phyloP scores from a whole-genome alignment of 1,140 invertebrate species.

The Cyclina sinensis region DNA sequence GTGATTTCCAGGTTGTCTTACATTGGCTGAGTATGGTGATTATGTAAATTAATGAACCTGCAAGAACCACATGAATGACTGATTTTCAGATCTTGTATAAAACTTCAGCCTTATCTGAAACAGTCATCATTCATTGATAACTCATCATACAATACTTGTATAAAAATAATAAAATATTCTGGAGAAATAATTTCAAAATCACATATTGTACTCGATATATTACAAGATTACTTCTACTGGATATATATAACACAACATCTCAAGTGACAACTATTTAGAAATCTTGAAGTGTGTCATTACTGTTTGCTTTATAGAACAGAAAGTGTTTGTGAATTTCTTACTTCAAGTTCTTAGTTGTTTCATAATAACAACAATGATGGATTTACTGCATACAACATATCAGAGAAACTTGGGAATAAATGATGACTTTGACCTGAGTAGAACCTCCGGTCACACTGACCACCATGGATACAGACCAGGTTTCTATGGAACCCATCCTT shows the following conservation, averaged over 20 bases:
- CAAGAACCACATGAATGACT: conserved; percentile 28
- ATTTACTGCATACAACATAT: conserved; percentile 21
- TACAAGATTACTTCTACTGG: background rate
- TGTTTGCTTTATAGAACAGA: background rate
- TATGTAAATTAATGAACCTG: conserved; percentile 1
- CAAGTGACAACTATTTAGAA: too few relatives aligned
- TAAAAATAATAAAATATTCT: background rate
- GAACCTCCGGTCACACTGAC: background rate
- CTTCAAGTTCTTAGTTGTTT: background rate
- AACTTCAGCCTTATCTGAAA: conserved; percentile 26
- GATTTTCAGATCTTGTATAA: conserved; percentile 41
- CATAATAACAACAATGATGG: conserved; percentile 30
- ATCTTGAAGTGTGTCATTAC: background rate
- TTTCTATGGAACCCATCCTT: conserved; percentile 25
- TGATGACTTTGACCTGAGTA: background rate
- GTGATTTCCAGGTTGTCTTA: conserved; percentile 13
- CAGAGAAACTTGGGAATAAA: conserved; percentile 7
- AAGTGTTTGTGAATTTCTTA: background rate
- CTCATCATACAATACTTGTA: background rate
- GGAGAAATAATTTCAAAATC: background rate
- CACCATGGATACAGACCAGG: background rate
- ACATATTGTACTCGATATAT: background rate
- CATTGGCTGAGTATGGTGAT: conserved; percentile 37
- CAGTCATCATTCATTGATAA: conserved; percentile 34
- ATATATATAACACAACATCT: background rate